Percentiles rank a stretch among this genome's conserved stretches.
These are phyloP conservation scores for Pseudolaguvia tuberculata DNA, from an alignment of 2,113 vertebrate species.

Conservation along the genomic window DNA sequence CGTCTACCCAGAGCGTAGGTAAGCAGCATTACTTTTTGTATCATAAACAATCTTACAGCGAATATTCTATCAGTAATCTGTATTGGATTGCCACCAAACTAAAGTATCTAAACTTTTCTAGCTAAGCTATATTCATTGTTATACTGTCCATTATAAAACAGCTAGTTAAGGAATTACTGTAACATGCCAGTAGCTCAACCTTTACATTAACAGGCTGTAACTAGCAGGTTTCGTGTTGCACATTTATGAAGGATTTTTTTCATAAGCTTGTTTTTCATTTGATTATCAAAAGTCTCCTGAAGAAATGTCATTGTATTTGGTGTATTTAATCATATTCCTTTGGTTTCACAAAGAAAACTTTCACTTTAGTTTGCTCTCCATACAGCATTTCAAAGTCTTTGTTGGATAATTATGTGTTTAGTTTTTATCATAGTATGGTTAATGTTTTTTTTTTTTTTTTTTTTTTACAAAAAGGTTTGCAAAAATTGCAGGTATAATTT, in stretches of 20 bases:
- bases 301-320: background rate
- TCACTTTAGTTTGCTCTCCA: no score
- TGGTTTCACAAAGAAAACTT: no score
- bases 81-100: background rate
- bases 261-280: no score
- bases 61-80: background rate
- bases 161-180: background rate
- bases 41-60: background rate
- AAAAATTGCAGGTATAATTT: no score
- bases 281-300: background rate
- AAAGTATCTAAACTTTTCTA: background rate
- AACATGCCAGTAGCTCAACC: background rate
- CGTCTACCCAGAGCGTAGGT: constrained; percentile 65
- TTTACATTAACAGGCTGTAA: no score
- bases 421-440: no score
- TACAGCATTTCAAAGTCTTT: no score
- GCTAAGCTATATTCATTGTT: background rate
- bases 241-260: no score
- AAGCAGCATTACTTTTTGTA: constrained; percentile 8
- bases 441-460: no score
- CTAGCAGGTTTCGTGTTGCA: no score
- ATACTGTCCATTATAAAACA: background rate
- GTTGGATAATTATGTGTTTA: no score
- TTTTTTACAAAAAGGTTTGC: no score
- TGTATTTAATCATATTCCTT: background rate